A percentile compares a stretch with the other conserved stretches of the same genome.
These are phyloP conservation scores for Callyntrura sp. DNA, from an alignment of 2,888 invertebrate genomes.

Conservation along the genomic window DNA sequence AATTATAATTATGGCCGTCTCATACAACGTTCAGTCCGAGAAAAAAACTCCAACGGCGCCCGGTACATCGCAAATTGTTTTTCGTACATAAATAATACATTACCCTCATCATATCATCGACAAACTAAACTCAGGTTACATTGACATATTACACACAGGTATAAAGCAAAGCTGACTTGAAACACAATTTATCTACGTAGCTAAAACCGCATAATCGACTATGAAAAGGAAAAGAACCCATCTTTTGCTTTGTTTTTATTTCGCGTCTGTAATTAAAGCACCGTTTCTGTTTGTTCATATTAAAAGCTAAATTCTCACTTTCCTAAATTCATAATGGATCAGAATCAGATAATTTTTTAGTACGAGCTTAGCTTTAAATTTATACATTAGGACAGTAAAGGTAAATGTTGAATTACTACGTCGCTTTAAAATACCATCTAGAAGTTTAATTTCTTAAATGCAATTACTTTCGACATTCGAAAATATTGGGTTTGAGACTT, in stretches of 20 bases:
- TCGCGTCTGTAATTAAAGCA: conserved; percentile 39
- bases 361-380: not conserved
- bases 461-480: not conserved
- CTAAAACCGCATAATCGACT: not conserved
- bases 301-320: not conserved
- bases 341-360: not conserved
- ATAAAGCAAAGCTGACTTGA: conserved; percentile 11
- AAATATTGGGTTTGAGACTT: not conserved
- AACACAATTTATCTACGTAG: too few relatives aligned
- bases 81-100: conserved; percentile 15
- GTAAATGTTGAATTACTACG: not conserved
- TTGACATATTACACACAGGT: not conserved
- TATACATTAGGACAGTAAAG: not conserved
- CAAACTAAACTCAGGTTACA: not conserved
- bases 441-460: not conserved
- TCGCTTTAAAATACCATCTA: not conserved
- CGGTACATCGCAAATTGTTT: not conserved
- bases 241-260: conserved; percentile 2
- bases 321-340: not conserved
- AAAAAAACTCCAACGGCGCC: not conserved
- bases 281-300: conserved; percentile 31
- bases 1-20: not conserved
- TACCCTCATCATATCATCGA: not conserved
- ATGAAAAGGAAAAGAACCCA: conserved; percentile 1
- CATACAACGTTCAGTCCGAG: not conserved